Conservation (phyloP, 1,140 invertebrate species). For the Cydia fagiglandana region DNA sequence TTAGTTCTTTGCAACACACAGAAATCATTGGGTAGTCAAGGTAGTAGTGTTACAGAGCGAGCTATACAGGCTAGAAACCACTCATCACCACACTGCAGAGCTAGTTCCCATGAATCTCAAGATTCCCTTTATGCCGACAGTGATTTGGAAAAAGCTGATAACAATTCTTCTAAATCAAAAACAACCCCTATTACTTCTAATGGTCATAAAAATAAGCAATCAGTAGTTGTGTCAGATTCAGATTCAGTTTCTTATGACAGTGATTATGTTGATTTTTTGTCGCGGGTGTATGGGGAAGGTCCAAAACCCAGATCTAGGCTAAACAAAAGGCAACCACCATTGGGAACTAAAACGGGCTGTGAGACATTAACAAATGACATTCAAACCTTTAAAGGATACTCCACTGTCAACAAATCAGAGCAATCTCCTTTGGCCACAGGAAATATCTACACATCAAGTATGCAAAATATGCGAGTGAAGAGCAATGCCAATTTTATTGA, state of each 20-base stretch:
- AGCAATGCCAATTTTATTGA: slow-evolving; percentile 50
- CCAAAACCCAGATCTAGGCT: slow-evolving; percentile 56
- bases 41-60: slow-evolving; percentile 53
- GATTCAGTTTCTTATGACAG: slow-evolving; percentile 71
- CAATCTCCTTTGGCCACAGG: slow-evolving; percentile 66
- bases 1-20: slow-evolving; percentile 47
- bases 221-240: slow-evolving; percentile 37
- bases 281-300: slow-evolving; percentile 60
- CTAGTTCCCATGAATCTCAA: slow-evolving; percentile 64
- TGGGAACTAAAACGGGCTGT: slow-evolving; percentile 45
- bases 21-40: slow-evolving; percentile 44
- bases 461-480: slow-evolving; percentile 60
- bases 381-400: slow-evolving; percentile 58
- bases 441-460: slow-evolving; percentile 67
- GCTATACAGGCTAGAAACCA: slow-evolving; percentile 50
- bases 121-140: slow-evolving; percentile 67
- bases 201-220: slow-evolving; percentile 14
- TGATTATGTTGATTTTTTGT: slow-evolving; percentile 70
- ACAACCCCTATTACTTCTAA: slow-evolving; percentile 33
- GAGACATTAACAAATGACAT: slow-evolving; percentile 39
- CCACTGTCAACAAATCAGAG: slow-evolving; percentile 55
- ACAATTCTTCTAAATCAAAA: slow-evolving; percentile 42
- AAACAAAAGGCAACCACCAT: slow-evolving; percentile 39
- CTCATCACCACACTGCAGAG: slow-evolving; percentile 56
- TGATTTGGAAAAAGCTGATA: slow-evolving; percentile 52